These are phyloP conservation scores for Neuroscelio doddi DNA, from an alignment of 2,888 invertebrate genomes.

Conservation along the genomic window DNA sequence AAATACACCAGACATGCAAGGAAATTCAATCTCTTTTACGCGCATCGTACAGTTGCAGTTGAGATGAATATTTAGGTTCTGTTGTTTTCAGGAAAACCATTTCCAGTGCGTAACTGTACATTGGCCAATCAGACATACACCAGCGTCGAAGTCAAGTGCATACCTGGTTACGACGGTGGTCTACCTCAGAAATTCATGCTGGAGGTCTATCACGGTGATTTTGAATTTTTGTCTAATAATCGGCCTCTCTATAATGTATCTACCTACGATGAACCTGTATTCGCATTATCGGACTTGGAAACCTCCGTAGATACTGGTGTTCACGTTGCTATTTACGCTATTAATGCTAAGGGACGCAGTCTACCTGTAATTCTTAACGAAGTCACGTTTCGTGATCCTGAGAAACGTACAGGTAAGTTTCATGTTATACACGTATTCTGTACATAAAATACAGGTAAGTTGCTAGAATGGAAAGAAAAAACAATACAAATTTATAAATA, in stretches of 20 bases:
- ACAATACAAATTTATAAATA: no score
- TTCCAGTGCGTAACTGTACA: constrained; percentile 88
- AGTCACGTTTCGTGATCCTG: constrained; percentile 85
- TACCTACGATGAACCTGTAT: constrained; percentile 80
- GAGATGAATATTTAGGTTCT: constrained; percentile 9
- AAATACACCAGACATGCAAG: constrained; percentile 7
- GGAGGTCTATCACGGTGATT: constrained; percentile 79
- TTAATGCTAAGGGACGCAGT: constrained; percentile 88
- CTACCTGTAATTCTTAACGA: constrained; percentile 82
- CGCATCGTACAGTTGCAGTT: background rate
- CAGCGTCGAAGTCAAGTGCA: constrained; percentile 86
- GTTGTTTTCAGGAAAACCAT: constrained; percentile 81
- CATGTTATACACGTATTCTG: no score
- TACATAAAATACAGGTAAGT: no score
- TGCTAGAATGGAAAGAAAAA: no score
- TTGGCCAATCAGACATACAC: constrained; percentile 89
- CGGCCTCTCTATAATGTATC: constrained; percentile 76
- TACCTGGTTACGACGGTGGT: constrained; percentile 90
- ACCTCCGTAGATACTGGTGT: constrained; percentile 81
- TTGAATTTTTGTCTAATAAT: constrained; percentile 61
- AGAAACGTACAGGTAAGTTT: constrained; percentile 81
- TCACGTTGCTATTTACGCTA: constrained; percentile 83
- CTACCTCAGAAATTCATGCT: constrained; percentile 89
- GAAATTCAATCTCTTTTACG: constrained; percentile 15
- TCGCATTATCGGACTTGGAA: constrained; percentile 85